Evolutionary conservation across 2,113 vertebrate genomes (phyloP), one percentile per base, ranked within the genome.

Genomic region (Chaetodon auriga): DNA sequence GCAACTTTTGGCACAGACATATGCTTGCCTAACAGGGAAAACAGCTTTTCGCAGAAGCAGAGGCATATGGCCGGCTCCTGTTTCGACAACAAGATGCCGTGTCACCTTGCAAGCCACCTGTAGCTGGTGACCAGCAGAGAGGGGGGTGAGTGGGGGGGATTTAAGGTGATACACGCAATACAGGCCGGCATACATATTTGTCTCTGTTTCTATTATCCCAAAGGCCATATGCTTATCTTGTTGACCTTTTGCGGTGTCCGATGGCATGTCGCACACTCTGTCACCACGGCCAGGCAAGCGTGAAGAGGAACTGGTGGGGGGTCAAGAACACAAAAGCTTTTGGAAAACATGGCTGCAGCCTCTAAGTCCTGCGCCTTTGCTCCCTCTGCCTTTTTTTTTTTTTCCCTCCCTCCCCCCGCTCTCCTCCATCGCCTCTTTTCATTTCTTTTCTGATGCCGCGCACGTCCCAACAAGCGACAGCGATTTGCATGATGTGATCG

Each of bases 21-120:
- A 81, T 87, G 89, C 85, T 89, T 57, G 86, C 71, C 90, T 85
- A 86, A 93, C 91, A 91, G 74, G 14, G 85, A 84, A 88, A 93
- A 93, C 94, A 94, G 89, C 87, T 94, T 94, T 92, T 68, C 57
- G 19, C 80, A 54, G 78, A 78, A 61, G 80, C 41, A 0, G 46
- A 6, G 81, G 66, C 94, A 94, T 94, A 94, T 94, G 94, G 91
- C 71, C 36, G 8, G 68, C 77, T 78, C 77, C 45, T 92, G 92
- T 90, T 89, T 71, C 62, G 30, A 89, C 90, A 89, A 90, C 88
- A 91, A 91, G 91, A 91, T 68, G 85, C 87, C 46, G 90, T 94
- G 93, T 94, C 92, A 94, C 94, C 94, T 93, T 94, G 89, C 76
- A 36, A 5, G 85, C 92, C 91, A 94, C 94, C 94, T 94, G 92